These are phyloP conservation scores for Myoxocephalus aenaeus DNA, from an alignment of 2,797 vertebrate species.

Conservation along the genomic window DNA sequence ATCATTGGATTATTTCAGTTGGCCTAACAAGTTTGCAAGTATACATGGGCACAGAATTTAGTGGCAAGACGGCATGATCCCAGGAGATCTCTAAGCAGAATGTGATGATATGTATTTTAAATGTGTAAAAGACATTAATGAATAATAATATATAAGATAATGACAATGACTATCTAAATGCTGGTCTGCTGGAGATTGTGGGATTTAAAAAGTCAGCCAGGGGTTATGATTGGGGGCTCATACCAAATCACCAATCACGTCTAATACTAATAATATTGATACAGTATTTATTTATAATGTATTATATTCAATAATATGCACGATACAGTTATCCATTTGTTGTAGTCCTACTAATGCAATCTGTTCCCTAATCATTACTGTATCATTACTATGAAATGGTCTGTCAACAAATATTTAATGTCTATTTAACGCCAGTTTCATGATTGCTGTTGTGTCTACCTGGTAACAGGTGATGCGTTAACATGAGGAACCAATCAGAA, in stretches of 20 bases:
- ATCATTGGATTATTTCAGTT: not conserved
- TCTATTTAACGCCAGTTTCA: too few species aligned
- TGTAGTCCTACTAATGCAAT: not conserved
- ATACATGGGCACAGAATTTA: not conserved
- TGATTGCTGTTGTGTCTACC: not conserved
- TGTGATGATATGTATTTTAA: not conserved
- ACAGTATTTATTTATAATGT: not conserved
- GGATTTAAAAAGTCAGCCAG: not conserved
- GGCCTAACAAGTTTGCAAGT: too few species aligned
- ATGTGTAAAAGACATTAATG: not conserved
- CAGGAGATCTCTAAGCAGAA: not conserved
- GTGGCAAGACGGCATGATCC: not conserved
- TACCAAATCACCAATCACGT: not conserved
- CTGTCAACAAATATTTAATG: not conserved
- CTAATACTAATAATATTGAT: not conserved
- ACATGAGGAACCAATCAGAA: constrained; percentile 66
- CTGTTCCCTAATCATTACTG: not conserved
- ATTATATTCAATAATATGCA: not conserved
- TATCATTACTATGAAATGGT: not conserved
- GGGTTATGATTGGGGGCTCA: not conserved
- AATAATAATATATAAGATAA: not conserved
- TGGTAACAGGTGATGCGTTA: constrained; percentile 73
- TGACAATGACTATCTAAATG: not conserved
- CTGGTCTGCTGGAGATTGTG: not conserved
- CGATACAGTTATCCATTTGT: not conserved